phyloP scores from a whole-genome alignment of 2,888 invertebrate species.

The Coleophora deauratella region DNA sequence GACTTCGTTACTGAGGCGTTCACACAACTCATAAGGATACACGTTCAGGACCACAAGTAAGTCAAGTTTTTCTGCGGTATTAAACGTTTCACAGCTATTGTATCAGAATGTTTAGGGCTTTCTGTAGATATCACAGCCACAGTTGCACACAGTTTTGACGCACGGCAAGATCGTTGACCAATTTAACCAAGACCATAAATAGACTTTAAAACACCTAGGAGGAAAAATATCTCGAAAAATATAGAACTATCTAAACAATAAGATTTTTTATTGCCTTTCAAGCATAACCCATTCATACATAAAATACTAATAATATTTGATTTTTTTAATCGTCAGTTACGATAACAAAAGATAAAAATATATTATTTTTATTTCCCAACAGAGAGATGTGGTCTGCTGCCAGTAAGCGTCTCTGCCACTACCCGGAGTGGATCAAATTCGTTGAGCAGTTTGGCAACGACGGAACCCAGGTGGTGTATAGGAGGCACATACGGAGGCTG shows the following conservation, averaged over 20 bases:
- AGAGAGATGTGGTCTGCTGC: slow-evolving; percentile 91
- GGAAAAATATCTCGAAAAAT: background rate
- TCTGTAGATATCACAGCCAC: background rate
- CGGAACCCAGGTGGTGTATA: slow-evolving; percentile 75
- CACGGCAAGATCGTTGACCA: background rate
- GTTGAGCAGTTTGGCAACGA: slow-evolving; percentile 93
- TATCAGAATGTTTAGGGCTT: background rate
- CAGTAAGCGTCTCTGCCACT: slow-evolving; percentile 87
- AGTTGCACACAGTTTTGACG: background rate
- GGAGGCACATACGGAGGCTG: slow-evolving; percentile 60
- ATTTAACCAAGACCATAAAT: background rate
- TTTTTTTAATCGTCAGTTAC: too few relatives aligned
- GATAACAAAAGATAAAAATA: too few relatives aligned
- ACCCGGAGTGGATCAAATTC: slow-evolving; percentile 92
- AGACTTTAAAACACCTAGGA: background rate
- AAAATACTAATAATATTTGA: too few relatives aligned
- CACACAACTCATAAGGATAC: slow-evolving; percentile 87
- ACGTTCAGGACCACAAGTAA: slow-evolving; percentile 82
- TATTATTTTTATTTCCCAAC: slow-evolving; percentile 27
- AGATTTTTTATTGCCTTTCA: too few relatives aligned
- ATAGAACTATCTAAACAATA: background rate
- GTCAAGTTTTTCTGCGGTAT: slow-evolving; percentile 11
- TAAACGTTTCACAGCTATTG: background rate
- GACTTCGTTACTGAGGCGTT: slow-evolving; percentile 94
- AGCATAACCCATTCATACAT: too few relatives aligned